Percentiles rank a stretch among this genome's conserved stretches.
Evolutionary conservation across 2,797 vertebrate genomes (phyloP).

Genomic region (Tokudaia muenninki): DNA sequence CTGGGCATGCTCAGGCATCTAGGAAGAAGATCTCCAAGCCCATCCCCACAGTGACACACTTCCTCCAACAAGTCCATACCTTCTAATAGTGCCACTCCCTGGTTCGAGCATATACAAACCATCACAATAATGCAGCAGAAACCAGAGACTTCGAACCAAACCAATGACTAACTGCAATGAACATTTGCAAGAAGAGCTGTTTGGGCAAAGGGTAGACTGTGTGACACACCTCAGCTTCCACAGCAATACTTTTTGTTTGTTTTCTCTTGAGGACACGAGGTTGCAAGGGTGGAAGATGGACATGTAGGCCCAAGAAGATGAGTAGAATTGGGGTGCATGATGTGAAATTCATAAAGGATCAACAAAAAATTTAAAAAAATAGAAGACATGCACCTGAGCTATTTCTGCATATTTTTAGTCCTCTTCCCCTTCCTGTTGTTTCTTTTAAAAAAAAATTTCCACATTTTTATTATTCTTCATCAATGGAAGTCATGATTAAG

Average conservation of each 20-base stretch:
- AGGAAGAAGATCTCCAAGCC: too few species aligned
- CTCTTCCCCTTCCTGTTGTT: background rate
- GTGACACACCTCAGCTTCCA: background rate
- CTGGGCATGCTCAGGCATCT: too few species aligned
- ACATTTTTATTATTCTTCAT: background rate
- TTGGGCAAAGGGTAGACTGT: background rate
- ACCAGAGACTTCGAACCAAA: background rate
- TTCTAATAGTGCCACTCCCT: too few species aligned
- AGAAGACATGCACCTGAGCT: background rate
- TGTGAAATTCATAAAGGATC: background rate
- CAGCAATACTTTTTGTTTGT: background rate
- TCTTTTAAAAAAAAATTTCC: background rate
- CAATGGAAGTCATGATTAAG: background rate
- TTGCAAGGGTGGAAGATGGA: background rate
- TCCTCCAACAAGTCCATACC: too few species aligned
- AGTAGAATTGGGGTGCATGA: background rate
- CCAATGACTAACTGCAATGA: background rate
- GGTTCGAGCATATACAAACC: too few species aligned
- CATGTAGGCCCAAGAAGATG: background rate
- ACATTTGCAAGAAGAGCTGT: background rate
- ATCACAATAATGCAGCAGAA: background rate
- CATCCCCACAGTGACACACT: too few species aligned
- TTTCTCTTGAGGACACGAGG: background rate
- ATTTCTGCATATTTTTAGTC: background rate
- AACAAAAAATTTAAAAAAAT: background rate